phyloP scores from a whole-genome alignment of 2,888 invertebrate genomes.

The Lathronympha strigana region DNA sequence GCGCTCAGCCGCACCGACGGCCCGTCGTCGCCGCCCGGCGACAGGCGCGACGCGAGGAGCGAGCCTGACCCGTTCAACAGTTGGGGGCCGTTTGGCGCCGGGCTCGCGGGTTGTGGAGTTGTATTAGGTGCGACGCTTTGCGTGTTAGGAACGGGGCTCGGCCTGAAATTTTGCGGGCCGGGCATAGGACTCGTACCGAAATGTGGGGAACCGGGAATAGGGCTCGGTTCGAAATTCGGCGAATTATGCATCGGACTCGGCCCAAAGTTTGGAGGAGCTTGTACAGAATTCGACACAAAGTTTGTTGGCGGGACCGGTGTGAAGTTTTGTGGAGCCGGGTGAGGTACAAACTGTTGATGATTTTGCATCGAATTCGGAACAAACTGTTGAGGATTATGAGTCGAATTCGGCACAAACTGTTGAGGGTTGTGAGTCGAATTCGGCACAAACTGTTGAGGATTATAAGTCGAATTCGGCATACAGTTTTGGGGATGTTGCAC shows the following conservation, averaged over 20 bases:
- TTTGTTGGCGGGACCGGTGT: neutral
- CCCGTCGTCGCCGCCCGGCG: neutral
- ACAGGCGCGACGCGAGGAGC: neutral
- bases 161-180: neutral
- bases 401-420: neutral
- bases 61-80: neutral
- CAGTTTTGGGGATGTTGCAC: neutral
- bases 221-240: neutral
- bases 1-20: constrained; percentile 52
- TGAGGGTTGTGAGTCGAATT: neutral
- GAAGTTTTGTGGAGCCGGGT: neutral
- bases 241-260: neutral
- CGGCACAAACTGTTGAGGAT: neutral
- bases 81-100: neutral
- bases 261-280: neutral
- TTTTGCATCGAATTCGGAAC: neutral
- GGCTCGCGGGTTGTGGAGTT: neutral
- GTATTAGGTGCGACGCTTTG: neutral
- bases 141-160: neutral
- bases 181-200: neutral
- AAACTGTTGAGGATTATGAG: neutral
- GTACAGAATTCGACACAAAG: neutral
- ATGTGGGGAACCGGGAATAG: neutral
- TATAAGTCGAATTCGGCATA: neutral
- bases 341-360: neutral